These are phyloP conservation scores for Drosophila repleta DNA, from an alignment of 1,140 invertebrate species.

Conservation along the genomic window DNA sequence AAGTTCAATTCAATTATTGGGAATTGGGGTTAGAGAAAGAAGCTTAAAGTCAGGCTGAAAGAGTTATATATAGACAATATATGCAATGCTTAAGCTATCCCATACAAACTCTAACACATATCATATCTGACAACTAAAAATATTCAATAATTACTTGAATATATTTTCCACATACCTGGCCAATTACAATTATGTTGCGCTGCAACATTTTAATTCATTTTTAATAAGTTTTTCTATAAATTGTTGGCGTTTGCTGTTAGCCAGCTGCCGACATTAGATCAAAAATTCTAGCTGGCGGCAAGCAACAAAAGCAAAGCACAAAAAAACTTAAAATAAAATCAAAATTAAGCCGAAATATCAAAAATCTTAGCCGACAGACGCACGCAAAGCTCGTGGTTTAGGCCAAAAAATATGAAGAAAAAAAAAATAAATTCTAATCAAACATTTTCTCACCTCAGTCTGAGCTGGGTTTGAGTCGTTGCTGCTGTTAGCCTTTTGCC, in stretches of 20 bases:
- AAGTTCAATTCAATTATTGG: constrained; percentile 7
- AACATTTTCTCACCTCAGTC: constrained; percentile 78
- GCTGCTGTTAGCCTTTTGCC: constrained; percentile 55
- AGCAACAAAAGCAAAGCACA: constrained; percentile 19
- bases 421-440: constrained; percentile 66
- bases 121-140: neutral
- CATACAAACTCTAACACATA: too few species aligned
- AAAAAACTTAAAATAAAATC: constrained; percentile 15
- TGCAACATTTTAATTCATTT: constrained; percentile 12
- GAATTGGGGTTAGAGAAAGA: too few species aligned
- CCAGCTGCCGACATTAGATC: constrained; percentile 9
- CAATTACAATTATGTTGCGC: neutral
- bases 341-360: constrained; percentile 17
- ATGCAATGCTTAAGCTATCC: too few species aligned
- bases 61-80: too few species aligned
- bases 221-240: constrained; percentile 6
- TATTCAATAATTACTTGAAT: neutral
- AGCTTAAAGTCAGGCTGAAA: too few species aligned
- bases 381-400: constrained; percentile 39
- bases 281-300: constrained; percentile 23
- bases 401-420: constrained; percentile 31
- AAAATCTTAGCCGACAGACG: constrained; percentile 18
- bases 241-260: neutral
- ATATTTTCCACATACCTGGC: too few species aligned
- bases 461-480: constrained; percentile 27